phyloP scores from a whole-genome alignment of 2,888 invertebrate genomes.

The Apotomis capreana region DNA sequence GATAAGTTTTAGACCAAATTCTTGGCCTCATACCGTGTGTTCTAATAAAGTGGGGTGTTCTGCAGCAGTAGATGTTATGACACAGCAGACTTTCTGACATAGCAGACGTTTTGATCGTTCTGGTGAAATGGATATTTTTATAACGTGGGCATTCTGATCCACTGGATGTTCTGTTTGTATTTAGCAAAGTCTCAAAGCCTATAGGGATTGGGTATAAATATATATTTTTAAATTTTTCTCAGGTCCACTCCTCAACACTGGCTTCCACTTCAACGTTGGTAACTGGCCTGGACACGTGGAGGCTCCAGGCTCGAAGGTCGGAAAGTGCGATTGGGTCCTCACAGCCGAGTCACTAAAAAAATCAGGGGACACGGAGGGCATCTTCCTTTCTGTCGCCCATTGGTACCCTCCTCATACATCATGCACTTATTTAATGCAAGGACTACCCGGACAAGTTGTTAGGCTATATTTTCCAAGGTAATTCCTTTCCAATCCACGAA shows the following conservation, averaged over 20 bases:
- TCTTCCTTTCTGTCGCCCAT: constrained; percentile 95
- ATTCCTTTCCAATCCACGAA: too few species aligned
- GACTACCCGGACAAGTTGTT: constrained; percentile 93
- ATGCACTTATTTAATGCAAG: constrained; percentile 95
- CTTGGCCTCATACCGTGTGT: too few species aligned
- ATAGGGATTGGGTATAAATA: too few species aligned
- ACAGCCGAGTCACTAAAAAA: constrained; percentile 91
- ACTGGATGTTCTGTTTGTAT: too few species aligned
- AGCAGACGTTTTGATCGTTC: too few species aligned
- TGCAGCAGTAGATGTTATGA: too few species aligned
- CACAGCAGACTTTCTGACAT: too few species aligned
- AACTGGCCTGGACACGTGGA: constrained; percentile 97
- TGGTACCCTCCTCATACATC: constrained; percentile 97
- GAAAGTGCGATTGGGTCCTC: constrained; percentile 94
- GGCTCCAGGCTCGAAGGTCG: constrained; percentile 92
- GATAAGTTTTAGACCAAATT: too few species aligned
- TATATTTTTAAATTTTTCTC: constrained; percentile 21
- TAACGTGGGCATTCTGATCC: too few species aligned
- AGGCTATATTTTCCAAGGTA: constrained; percentile 95
- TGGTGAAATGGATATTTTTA: too few species aligned
- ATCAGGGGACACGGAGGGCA: constrained; percentile 92
- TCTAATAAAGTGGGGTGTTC: too few species aligned
- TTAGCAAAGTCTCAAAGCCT: too few species aligned
- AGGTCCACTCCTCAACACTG: constrained; percentile 94
- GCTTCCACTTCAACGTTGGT: constrained; percentile 97